Evolutionary conservation across 2,797 vertebrate genomes (phyloP), one percentile per base, ranked within the genome.

Genomic region (Hybognathus amarus): DNA sequence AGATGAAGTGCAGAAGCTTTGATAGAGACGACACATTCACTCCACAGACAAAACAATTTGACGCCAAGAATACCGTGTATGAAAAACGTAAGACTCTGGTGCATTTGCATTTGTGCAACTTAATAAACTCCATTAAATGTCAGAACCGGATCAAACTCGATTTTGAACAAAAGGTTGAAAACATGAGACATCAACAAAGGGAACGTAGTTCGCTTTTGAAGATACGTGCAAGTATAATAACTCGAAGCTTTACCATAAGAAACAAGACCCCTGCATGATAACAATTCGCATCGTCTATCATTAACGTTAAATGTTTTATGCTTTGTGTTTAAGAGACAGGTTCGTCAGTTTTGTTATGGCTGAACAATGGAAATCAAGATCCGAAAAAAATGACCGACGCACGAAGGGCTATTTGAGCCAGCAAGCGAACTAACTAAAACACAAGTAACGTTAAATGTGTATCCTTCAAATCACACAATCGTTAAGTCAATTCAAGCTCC

Each of bases 361-460:
- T 80, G 73, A 87, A 89, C 77, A 89, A 88, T 87, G 74, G 87
- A 77, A 81, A 86, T 71, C 83, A 79, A 87, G 80, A 73, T 79
- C 20, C 68, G 42, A 45, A 73, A 84, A 87, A 87, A 85, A 86
- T 84, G 85, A 88, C 84, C 87, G 71, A 77, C 85, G 70, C 82
- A 87, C 79, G 80, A 83, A 75, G 38, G 69, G 54, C 68, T 54
- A 80, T 82, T 79, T 54, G 66, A 76, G 75, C 70, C 83, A 78
- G 64, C 81, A 68, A 83, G 64, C 87, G 64, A 84, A 70, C 82
- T 82, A 64, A 63, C 45, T 61, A n/a, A 5, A 70, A 80, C 33
- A 61, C 63, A 83, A 83, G 81, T 83, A n/a, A 59, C 20, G 20
- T 13, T 56, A n/a, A n/a, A n/a, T n/a, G n/a, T n/a, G 11, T 66